Evolutionary conservation across 2,113 vertebrate species (phyloP).

Genomic region (Chunga burmeisteri): DNA sequence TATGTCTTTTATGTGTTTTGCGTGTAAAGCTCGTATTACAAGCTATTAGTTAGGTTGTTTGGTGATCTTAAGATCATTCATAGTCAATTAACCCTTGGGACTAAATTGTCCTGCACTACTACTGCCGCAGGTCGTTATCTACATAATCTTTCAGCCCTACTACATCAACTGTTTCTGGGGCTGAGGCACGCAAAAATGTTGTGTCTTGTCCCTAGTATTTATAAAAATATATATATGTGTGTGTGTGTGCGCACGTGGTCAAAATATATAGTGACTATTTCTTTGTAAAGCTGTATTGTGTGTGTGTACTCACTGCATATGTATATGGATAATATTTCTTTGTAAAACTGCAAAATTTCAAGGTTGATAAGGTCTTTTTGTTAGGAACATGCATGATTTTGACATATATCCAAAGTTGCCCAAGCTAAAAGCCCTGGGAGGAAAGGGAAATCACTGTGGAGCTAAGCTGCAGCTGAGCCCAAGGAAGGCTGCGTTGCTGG

Average conservation of each 20-base stretch:
- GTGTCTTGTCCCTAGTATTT: neutral
- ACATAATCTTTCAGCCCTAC: neutral
- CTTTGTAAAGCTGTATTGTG: neutral
- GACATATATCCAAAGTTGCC: neutral
- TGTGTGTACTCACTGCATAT: neutral
- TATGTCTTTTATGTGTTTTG: neutral
- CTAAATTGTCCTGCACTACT: slow-evolving; percentile 40
- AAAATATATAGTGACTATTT: neutral
- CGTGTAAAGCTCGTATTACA: neutral
- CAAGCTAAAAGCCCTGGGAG: neutral
- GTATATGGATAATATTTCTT: neutral
- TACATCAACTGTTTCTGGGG: neutral
- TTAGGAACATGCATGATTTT: neutral
- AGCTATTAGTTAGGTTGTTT: slow-evolving; percentile 11
- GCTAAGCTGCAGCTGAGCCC: neutral
- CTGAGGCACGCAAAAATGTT: neutral
- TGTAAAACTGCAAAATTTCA: neutral
- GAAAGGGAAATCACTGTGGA: neutral
- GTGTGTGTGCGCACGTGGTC: too few species aligned
- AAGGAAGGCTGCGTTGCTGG: neutral
- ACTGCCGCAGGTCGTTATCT: neutral
- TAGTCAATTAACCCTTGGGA: slow-evolving; percentile 60
- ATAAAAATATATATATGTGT: accelerated
- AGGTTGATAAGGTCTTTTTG: neutral
- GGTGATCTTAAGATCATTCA: slow-evolving; percentile 42